Evolutionary conservation across 2,888 invertebrate species (phyloP).

Genomic region (Trichopoda pennipes): DNA sequence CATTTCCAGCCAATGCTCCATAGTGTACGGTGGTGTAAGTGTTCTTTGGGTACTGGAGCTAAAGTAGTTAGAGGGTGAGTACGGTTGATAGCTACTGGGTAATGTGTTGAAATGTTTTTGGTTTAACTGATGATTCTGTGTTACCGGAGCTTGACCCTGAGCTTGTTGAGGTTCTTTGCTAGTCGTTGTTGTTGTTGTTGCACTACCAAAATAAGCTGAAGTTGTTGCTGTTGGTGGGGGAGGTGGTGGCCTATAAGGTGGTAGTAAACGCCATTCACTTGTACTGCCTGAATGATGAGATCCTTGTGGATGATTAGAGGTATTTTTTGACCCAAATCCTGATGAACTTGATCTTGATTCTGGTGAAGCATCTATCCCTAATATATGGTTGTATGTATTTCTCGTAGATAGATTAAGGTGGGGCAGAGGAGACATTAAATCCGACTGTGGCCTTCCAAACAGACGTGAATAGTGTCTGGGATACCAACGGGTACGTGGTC

Average conservation of each 20-base stretch:
- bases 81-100: slow-evolving; percentile 54
- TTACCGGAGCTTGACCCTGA: slow-evolving; percentile 82
- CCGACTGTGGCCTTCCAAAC: slow-evolving; percentile 86
- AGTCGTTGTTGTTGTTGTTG: not conserved
- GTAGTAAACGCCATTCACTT: slow-evolving; percentile 88
- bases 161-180: slow-evolving; percentile 74
- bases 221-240: slow-evolving; percentile 83
- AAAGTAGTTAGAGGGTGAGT: slow-evolving; percentile 67
- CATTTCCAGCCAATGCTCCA: slow-evolving; percentile 85
- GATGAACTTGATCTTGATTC: slow-evolving; percentile 94
- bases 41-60: slow-evolving; percentile 74
- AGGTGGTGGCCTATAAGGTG: slow-evolving; percentile 88
- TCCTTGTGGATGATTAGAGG: slow-evolving; percentile 89
- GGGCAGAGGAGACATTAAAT: slow-evolving; percentile 84
- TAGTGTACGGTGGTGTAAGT: slow-evolving; percentile 85
- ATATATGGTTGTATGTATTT: slow-evolving; percentile 64
- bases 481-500: slow-evolving; percentile 85
- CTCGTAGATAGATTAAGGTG: slow-evolving; percentile 81
- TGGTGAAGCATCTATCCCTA: slow-evolving; percentile 88
- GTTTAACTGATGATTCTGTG: slow-evolving; percentile 82
- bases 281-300: slow-evolving; percentile 88
- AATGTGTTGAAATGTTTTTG: slow-evolving; percentile 71
- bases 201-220: slow-evolving; percentile 77
- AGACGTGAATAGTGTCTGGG: slow-evolving; percentile 86
- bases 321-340: slow-evolving; percentile 95